Base-by-base conservation (phyloP, 2,888 invertebrate species). In the Erannis defoliaria region DNA sequence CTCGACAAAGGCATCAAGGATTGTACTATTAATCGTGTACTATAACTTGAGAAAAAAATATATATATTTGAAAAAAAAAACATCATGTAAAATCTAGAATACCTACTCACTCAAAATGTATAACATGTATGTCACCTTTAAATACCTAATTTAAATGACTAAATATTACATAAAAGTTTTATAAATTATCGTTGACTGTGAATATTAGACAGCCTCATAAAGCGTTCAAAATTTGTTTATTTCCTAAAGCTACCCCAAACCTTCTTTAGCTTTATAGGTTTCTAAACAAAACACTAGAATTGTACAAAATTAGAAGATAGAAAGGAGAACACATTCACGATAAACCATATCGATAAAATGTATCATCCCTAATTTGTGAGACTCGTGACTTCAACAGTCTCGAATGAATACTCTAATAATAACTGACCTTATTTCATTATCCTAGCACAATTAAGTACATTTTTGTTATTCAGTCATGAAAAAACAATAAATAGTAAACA, bases 1-100 rank as follows among this genome's bases (percentile, higher is more conserved):
- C 85, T 84, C 65, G 64, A 73, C 57, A 66, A 83, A 82, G 81
- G 82, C 84, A 80, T 76, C 70, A 68, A 70, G 29, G 16, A 55
- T 55, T 48, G 55, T 55, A 55, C 50, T 51, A 26, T 21, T 57
- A 66, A 50, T 38, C 9, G 8, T n/a, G 3, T 46, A 46, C 16
- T 4, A 26, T 26, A 45, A 48, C 21, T 23, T 16, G n/a, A 14
- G 43, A 26, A 26, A 43, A 21, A 10, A 10, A 40, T 16, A 63
- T 50, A 9, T 9, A 29, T 8, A 46, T 29, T 2, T 14, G 14
- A 18, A 29, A 37, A 42, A 2, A 29, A 33, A 45, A 37, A 43
- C 12, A 23, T 16, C 12, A 19, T 37, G 31, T 37, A 55, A 40
- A 48, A 26, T 48, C 38, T 38, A 38, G 12, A 40, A 19, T 6